These are phyloP conservation scores for Drosophila neocordata DNA, from an alignment of 1,140 invertebrate species.

Conservation along the genomic window DNA sequence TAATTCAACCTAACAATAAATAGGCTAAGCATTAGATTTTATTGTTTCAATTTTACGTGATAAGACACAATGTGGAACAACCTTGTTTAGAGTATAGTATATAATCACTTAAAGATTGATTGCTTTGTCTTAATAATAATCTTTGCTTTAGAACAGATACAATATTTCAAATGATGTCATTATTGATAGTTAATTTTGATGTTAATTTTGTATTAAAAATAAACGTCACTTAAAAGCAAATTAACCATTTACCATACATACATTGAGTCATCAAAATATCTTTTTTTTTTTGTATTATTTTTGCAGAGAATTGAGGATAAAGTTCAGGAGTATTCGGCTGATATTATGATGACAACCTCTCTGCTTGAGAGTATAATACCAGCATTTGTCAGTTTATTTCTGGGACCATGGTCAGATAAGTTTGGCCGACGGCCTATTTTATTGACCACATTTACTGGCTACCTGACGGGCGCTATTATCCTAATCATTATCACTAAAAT, in stretches of 20 bases:
- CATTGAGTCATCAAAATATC: constrained; percentile 29
- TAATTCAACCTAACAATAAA: constrained; percentile 17
- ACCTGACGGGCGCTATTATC: constrained; percentile 54
- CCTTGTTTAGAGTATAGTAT: constrained; percentile 16
- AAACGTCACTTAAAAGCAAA: constrained; percentile 5
- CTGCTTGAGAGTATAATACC: constrained; percentile 86
- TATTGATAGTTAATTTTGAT: too few relatives aligned
- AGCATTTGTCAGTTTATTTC: constrained; percentile 86
- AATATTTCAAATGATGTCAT: too few relatives aligned
- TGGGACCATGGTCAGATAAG: constrained; percentile 89
- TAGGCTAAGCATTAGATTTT: constrained; percentile 21
- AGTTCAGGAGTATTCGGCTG: constrained; percentile 86
- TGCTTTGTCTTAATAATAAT: too few relatives aligned
- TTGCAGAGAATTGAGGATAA: constrained; percentile 84
- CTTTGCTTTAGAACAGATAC: too few relatives aligned
- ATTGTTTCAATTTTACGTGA: constrained; percentile 54
- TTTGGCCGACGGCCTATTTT: constrained; percentile 88
- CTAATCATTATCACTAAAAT: constrained; percentile 55
- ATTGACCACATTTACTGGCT: constrained; percentile 83
- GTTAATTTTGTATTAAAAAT: too few relatives aligned
- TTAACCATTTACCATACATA: neutral
- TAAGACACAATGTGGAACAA: constrained; percentile 33
- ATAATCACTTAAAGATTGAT: neutral
- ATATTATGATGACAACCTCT: constrained; percentile 85
- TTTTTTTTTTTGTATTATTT: neutral